These are phyloP conservation scores for Bimastos eiseni DNA, from an alignment of 2,888 invertebrate genomes.

Conservation along the genomic window DNA sequence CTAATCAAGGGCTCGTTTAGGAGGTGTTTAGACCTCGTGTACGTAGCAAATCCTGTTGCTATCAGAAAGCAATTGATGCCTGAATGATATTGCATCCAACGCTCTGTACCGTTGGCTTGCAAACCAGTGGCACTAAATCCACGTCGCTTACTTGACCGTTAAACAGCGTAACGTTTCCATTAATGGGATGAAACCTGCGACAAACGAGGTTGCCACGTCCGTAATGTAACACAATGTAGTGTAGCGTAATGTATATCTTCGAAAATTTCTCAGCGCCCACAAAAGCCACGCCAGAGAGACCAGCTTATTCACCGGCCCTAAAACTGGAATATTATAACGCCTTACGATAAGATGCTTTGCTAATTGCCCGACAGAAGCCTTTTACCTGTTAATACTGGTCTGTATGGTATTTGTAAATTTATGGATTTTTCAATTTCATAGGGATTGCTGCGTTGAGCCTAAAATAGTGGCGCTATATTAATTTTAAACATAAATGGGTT, in stretches of 20 bases:
- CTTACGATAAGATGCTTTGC: too few species aligned
- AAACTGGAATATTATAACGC: too few species aligned
- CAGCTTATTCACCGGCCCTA: too few species aligned
- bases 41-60: not conserved
- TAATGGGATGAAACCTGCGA: not conserved
- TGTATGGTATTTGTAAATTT: too few species aligned
- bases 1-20: not conserved
- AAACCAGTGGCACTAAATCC: not conserved
- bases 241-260: not conserved
- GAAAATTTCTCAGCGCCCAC: too few species aligned
- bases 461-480: too few species aligned
- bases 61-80: not conserved
- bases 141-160: not conserved
- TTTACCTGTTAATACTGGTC: too few species aligned
- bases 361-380: too few species aligned
- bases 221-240: not conserved
- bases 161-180: not conserved
- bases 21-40: not conserved
- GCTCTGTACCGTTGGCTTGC: not conserved
- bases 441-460: too few species aligned
- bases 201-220: not conserved
- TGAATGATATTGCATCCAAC: not conserved
- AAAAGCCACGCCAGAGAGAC: too few species aligned
- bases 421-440: too few species aligned
- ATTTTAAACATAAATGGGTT: too few species aligned